A percentile compares a stretch with the other conserved stretches of the same genome.
Evolutionary conservation across 2,797 vertebrate species (phyloP).

Genomic region (Anguilla obscura): DNA sequence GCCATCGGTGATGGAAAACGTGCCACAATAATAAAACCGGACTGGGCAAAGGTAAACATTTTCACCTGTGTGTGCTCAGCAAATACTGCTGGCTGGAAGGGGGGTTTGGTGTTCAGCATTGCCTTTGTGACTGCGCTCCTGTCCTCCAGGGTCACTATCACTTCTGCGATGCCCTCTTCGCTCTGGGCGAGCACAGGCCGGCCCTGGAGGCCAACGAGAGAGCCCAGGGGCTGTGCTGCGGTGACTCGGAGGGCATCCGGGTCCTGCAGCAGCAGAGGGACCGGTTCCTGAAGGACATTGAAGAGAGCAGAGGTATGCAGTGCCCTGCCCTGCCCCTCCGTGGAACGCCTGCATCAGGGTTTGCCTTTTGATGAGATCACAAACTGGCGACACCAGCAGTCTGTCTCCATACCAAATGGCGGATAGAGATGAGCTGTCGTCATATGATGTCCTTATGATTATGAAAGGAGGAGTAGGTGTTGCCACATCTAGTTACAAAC

Average conservation of each 20-base stretch:
- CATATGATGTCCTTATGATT: neutral
- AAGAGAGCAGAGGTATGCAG: conserved; percentile 61
- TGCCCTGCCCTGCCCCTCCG: neutral
- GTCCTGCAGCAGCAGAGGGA: conserved; percentile 77
- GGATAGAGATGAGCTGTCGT: neutral
- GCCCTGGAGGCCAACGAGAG: conserved; percentile 79
- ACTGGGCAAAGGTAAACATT: conserved; percentile 86
- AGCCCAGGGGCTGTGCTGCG: conserved; percentile 73
- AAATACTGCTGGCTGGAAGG: neutral
- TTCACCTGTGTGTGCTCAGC: neutral
- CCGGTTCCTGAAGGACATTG: conserved; percentile 62
- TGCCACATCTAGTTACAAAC: no score
- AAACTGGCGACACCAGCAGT: neutral
- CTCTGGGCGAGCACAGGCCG: conserved; percentile 68
- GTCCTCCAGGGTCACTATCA: conserved; percentile 85
- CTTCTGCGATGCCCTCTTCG: conserved; percentile 86
- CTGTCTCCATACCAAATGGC: neutral
- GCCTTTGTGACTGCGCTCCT: neutral
- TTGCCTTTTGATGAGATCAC: neutral
- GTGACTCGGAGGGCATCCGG: conserved; percentile 68
- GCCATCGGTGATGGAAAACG: conserved; percentile 87
- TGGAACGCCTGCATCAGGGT: neutral
- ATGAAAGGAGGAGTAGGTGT: neutral
- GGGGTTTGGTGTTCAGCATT: neutral
- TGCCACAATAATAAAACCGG: conserved; percentile 79